Conservation (phyloP, 2,113 vertebrate species). For the Megaceryle maxima region DNA sequence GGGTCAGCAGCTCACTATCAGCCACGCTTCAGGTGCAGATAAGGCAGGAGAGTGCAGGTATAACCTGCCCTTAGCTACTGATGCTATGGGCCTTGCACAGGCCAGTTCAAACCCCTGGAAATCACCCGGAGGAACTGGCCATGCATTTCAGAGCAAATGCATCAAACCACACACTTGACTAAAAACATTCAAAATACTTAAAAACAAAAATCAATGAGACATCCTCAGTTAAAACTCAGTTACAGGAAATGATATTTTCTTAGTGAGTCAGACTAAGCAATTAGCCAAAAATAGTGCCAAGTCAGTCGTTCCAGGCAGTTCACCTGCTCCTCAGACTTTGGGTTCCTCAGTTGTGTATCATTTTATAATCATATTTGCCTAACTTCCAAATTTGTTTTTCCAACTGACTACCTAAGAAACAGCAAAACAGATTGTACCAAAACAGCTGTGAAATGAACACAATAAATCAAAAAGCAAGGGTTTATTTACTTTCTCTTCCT, state of each 20-base stretch:
- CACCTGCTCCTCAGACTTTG: conserved; percentile 25
- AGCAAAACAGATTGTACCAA: not conserved
- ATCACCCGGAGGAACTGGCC: not conserved
- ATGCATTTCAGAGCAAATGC: not conserved
- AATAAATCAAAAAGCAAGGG: conserved; percentile 27
- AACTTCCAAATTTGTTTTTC: conserved; percentile 33
- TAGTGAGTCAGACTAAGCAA: conserved; percentile 2
- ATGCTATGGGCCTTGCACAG: fast-evolving
- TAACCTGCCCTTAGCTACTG: fast-evolving
- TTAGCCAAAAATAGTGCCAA: not conserved
- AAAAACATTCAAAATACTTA: not conserved
- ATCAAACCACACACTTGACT: not conserved
- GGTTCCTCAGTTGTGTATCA: not conserved
- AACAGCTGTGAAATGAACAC: conserved; percentile 25
- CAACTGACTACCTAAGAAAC: conserved; percentile 15
- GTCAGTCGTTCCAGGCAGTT: conserved; percentile 10
- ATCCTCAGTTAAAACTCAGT: not conserved
- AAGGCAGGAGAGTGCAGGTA: not conserved
- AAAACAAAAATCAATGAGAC: not conserved
- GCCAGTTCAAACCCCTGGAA: not conserved
- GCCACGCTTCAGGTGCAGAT: fast-evolving
- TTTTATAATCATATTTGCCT: conserved; percentile 19
- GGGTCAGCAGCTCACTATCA: not conserved
- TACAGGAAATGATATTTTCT: not conserved
- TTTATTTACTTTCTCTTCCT: not conserved